Conservation (phyloP, 1,140 invertebrate species). For the Aphaenogaster floridana region DNA sequence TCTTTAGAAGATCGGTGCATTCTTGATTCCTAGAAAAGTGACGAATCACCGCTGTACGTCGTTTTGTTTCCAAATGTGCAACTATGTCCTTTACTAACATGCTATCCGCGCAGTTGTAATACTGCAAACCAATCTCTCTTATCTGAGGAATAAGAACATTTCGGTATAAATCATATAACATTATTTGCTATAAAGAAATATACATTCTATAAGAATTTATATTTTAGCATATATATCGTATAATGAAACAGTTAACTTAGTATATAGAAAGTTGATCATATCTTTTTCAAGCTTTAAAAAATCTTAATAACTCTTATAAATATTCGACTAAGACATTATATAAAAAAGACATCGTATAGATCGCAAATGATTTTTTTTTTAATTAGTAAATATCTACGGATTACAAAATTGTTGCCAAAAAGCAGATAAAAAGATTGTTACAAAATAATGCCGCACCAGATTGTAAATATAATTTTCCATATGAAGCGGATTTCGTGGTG, state of each 20-base stretch:
- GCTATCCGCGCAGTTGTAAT: slow-evolving; percentile 89
- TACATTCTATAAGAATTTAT: slow-evolving; percentile 4
- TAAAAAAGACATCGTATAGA: not conserved
- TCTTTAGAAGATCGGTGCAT: slow-evolving; percentile 74
- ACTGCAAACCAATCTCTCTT: slow-evolving; percentile 89
- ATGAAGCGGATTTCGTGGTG: slow-evolving; percentile 90
- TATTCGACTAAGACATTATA: too few relatives aligned
- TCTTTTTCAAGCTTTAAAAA: not conserved
- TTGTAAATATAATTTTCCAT: slow-evolving; percentile 88
- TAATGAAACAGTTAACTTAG: not conserved
- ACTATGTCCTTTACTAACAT: slow-evolving; percentile 85
- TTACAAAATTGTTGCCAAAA: not conserved
- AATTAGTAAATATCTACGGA: not conserved
- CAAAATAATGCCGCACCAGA: slow-evolving; percentile 86
- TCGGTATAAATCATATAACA: slow-evolving; percentile 19
- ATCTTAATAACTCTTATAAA: not conserved
- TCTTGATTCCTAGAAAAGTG: slow-evolving; percentile 73
- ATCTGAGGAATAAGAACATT: slow-evolving; percentile 86
- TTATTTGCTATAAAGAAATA: slow-evolving; percentile 17
- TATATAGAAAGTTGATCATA: not conserved
- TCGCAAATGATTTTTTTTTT: not conserved
- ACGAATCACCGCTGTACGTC: slow-evolving; percentile 63
- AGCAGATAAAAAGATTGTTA: slow-evolving; percentile 30
- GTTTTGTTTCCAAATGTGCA: slow-evolving; percentile 72
- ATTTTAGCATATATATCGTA: not conserved